These are phyloP conservation scores for Adela reaumurella DNA, from an alignment of 2,888 invertebrate species.

Conservation along the genomic window DNA sequence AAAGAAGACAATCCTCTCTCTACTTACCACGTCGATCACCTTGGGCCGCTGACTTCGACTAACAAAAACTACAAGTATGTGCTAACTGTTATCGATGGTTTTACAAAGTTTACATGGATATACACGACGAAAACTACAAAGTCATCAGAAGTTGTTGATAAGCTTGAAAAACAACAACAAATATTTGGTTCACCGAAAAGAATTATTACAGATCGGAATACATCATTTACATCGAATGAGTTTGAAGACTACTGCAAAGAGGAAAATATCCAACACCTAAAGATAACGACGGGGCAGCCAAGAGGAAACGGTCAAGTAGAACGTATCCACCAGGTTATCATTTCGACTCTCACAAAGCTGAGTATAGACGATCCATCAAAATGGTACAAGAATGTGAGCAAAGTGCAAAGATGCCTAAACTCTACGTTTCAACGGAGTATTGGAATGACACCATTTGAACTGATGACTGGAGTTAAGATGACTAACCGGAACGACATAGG, in stretches of 20 bases:
- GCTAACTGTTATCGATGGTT: no score
- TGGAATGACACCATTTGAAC: conserved; percentile 14
- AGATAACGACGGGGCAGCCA: conserved; percentile 17
- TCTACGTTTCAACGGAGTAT: conserved; percentile 16
- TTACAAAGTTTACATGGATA: no score
- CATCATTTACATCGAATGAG: conserved; percentile 21
- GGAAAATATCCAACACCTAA: conserved; percentile 19
- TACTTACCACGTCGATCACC: conserved; percentile 22
- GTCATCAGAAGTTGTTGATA: no score
- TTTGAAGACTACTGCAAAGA: conserved; percentile 21
- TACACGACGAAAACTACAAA: no score
- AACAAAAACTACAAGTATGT: no score
- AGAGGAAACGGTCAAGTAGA: conserved; percentile 24
- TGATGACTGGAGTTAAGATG: conserved; percentile 16
- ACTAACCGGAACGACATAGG: conserved; percentile 13
- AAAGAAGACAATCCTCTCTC: conserved; percentile 20
- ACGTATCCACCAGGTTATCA: conserved; percentile 19
- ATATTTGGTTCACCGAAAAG: conserved; percentile 23
- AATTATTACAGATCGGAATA: conserved; percentile 21
- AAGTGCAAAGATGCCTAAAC: conserved; percentile 17
- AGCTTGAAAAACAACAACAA: conserved; percentile 17
- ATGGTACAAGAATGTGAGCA: conserved; percentile 17
- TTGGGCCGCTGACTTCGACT: conserved; percentile 21
- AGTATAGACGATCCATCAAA: conserved; percentile 17
- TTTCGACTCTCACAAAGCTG: conserved; percentile 21